phyloP scores from a whole-genome alignment of 2,113 vertebrate species.

The Gorsachius goisagi region DNA sequence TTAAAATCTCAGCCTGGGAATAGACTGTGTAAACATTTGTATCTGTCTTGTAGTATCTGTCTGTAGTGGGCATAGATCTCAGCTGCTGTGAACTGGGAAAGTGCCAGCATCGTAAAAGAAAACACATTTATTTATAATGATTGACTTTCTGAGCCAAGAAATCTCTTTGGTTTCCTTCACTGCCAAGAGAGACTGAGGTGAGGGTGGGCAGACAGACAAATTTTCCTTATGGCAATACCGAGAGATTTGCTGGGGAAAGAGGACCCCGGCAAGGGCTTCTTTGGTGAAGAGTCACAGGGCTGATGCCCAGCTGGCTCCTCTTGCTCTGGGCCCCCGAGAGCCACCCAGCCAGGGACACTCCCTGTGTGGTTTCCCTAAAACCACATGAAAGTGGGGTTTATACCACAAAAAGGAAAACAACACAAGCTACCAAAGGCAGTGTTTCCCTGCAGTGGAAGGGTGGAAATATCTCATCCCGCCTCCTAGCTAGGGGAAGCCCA shows the following conservation, averaged over 20 bases:
- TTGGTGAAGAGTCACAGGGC: accelerated
- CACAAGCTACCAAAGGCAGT: neutral
- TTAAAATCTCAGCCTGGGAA: neutral
- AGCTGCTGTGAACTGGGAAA: neutral
- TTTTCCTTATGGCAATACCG: neutral
- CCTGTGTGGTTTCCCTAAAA: neutral
- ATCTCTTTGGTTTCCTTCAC: slow-evolving; percentile 10
- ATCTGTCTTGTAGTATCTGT: neutral
- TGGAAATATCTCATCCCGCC: neutral
- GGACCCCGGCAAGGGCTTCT: neutral
- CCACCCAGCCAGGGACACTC: neutral
- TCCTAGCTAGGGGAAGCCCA: neutral
- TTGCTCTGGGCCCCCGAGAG: neutral
- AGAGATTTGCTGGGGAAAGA: neutral
- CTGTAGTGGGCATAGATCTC: neutral
- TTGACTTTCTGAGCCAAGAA: neutral
- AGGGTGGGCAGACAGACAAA: neutral
- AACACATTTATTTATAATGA: neutral
- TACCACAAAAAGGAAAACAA: neutral
- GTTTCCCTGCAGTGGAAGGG: neutral
- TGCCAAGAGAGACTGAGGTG: neutral
- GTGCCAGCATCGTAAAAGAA: neutral
- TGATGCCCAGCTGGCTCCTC: neutral
- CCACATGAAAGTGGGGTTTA: neutral
- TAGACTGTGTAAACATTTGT: neutral